A percentile compares a stretch with the other conserved stretches of the same genome.
phyloP scores from a whole-genome alignment of 2,797 vertebrate genomes.

The Anguilla anguilla region DNA sequence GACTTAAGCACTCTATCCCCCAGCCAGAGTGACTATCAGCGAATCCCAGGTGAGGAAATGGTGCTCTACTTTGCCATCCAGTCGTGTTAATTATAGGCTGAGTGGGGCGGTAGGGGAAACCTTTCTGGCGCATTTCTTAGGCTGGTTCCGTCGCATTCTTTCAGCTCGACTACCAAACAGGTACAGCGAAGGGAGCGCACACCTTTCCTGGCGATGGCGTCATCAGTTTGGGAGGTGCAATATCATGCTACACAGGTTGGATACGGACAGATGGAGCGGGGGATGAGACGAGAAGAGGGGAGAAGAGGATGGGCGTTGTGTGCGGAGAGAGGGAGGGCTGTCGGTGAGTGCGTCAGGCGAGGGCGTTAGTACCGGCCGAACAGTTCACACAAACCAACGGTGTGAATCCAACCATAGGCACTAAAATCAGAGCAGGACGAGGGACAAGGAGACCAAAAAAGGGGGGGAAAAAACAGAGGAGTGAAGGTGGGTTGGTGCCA shows the following conservation, averaged over 20 bases:
- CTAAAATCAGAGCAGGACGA: slow-evolving; percentile 1
- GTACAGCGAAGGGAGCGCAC: background rate
- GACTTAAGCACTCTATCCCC: background rate
- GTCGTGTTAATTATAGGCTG: background rate
- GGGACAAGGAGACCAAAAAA: slow-evolving; percentile 25
- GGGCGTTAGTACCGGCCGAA: slow-evolving; percentile 68
- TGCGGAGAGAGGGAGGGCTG: slow-evolving; percentile 55
- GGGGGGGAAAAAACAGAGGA: slow-evolving; percentile 48
- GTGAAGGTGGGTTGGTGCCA: slow-evolving; percentile 64
- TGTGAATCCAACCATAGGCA: slow-evolving; percentile 59
- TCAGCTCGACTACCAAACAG: background rate
- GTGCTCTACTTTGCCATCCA: background rate
- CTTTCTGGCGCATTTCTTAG: background rate
- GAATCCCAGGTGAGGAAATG: background rate
- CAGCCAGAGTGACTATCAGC: background rate
- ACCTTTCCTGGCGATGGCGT: slow-evolving; percentile 1
- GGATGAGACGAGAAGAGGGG: slow-evolving; percentile 38
- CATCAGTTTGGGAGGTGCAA: background rate
- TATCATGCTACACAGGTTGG: background rate
- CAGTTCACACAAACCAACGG: slow-evolving; percentile 64
- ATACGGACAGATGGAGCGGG: slow-evolving; percentile 40
- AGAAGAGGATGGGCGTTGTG: slow-evolving; percentile 28
- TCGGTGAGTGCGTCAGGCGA: slow-evolving; percentile 57
- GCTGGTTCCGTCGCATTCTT: background rate
- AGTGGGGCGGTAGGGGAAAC: background rate